Evolutionary conservation across 2,888 invertebrate genomes (phyloP).

Genomic region (Lepidochrysops patricia): DNA sequence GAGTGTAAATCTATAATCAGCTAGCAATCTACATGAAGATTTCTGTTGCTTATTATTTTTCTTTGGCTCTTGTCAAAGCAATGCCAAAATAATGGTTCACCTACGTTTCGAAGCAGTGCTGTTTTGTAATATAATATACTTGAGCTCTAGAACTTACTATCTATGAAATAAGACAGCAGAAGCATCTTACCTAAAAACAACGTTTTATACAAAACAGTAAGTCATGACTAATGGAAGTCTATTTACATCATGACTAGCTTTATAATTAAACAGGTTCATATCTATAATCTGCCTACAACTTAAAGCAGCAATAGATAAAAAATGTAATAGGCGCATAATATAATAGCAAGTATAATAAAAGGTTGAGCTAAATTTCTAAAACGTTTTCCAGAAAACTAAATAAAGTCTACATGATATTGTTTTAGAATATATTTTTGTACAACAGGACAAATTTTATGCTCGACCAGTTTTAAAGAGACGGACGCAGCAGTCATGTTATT

Average conservation of each 20-base stretch:
- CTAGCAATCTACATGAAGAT: neutral
- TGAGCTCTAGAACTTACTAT: neutral
- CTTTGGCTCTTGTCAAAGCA: too few relatives aligned
- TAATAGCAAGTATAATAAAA: neutral
- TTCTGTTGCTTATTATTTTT: too few relatives aligned
- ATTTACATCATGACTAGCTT: neutral
- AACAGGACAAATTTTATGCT: too few relatives aligned
- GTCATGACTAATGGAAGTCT: neutral
- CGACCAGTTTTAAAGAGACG: too few relatives aligned
- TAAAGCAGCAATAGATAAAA: neutral
- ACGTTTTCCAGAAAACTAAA: too few relatives aligned
- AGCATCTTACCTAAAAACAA: too few relatives aligned
- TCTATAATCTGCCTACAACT: too few relatives aligned
- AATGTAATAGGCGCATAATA: neutral
- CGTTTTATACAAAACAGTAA: neutral
- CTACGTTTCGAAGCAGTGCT: neutral
- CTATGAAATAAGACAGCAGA: neutral
- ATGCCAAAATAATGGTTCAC: too few relatives aligned
- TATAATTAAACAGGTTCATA: neutral
- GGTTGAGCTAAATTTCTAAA: neutral
- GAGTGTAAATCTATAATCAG: neutral
- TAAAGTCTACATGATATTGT: too few relatives aligned
- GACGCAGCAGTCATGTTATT: too few relatives aligned
- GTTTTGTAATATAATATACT: neutral
- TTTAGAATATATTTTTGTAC: too few relatives aligned